Percentiles rank a stretch among this genome's conserved stretches.
Evolutionary conservation across 2,797 vertebrate species (phyloP).

Genomic region (Coregonus sp.): DNA sequence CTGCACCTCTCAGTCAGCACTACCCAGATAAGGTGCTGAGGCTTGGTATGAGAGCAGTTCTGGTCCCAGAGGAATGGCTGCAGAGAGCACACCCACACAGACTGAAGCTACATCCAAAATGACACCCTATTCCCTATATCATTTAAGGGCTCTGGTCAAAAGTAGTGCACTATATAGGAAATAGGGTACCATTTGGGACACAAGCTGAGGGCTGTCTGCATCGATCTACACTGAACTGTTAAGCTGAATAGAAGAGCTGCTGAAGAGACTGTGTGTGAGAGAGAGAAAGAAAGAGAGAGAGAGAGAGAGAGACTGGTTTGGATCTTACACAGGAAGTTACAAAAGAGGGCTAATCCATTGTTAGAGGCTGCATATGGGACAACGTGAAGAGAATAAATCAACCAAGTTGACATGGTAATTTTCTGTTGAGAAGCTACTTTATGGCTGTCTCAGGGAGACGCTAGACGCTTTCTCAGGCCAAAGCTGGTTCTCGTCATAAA

Average conservation of each 20-base stretch:
- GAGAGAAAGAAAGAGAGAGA: not conserved
- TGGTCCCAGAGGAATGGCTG: too few species aligned
- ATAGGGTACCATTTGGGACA: too few species aligned
- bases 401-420: not conserved
- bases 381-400: not conserved
- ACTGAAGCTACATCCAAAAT: too few species aligned
- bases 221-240: not conserved
- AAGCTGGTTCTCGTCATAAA: not conserved
- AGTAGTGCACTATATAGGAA: too few species aligned
- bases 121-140: not conserved
- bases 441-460: not conserved
- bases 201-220: too few species aligned
- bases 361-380: not conserved
- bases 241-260: not conserved
- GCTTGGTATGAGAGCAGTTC: too few species aligned
- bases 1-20: not conserved
- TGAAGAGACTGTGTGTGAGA: not conserved
- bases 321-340: not conserved
- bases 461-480: not conserved
- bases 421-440: not conserved
- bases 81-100: too few species aligned
- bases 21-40: not conserved
- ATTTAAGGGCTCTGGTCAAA: too few species aligned
- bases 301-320: not conserved
- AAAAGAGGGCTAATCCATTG: not conserved